Conservation (phyloP, 1,140 invertebrate species). For the Drosophila nigromelanica region DNA sequence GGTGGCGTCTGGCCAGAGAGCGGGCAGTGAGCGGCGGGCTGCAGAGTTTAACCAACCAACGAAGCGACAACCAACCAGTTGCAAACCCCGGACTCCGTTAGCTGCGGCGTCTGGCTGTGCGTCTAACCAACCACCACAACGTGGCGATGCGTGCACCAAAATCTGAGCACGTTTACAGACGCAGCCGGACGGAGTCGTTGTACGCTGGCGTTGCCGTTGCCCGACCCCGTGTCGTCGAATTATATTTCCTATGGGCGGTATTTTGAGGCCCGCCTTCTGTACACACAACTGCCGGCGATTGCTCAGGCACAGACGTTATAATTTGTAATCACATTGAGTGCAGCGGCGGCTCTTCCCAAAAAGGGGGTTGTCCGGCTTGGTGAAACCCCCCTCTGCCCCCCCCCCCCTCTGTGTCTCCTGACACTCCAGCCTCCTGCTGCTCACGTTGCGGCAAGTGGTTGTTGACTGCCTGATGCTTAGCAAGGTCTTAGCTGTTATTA, state of each 20-base stretch:
- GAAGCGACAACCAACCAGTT: conserved; percentile 60
- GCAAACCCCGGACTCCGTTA: conserved; percentile 25
- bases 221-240: conserved; percentile 57
- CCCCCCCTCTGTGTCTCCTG: background rate
- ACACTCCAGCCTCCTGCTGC: background rate
- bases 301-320: conserved; percentile 81
- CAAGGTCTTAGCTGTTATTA: conserved; percentile 81
- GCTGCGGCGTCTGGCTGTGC: conserved; percentile 9
- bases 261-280: conserved; percentile 60
- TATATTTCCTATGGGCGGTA: conserved; percentile 81
- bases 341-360: conserved; percentile 51
- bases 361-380: conserved; percentile 40
- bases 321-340: conserved; percentile 82
- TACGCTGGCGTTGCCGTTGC: conserved; percentile 4
- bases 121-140: conserved; percentile 72
- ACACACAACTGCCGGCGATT: conserved; percentile 61
- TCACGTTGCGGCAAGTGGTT: conserved; percentile 67
- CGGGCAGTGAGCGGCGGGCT: background rate
- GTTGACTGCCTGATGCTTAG: conserved; percentile 80
- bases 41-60: conserved; percentile 29
- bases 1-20: background rate
- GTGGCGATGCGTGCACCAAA: conserved; percentile 55
- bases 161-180: conserved; percentile 32
- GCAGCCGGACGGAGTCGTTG: background rate
- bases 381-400: background rate